A percentile compares a stretch with the other conserved stretches of the same genome.
These are phyloP conservation scores for Venusia cambrica DNA, from an alignment of 2,888 invertebrate species.

Conservation along the genomic window DNA sequence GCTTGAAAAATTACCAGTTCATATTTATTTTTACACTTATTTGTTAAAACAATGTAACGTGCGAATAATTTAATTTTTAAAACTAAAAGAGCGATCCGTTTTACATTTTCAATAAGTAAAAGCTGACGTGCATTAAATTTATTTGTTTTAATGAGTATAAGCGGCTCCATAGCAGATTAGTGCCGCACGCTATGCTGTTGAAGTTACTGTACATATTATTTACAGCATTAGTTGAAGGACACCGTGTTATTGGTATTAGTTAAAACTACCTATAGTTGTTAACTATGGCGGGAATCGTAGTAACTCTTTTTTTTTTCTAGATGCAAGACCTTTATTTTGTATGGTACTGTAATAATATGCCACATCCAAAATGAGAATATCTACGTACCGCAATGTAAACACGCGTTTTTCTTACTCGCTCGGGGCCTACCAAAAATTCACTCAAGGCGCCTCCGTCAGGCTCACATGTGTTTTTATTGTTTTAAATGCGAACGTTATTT, in stretches of 20 bases:
- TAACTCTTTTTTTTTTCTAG: too few species aligned
- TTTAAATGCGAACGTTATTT: conserved; percentile 72
- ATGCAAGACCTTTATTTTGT: too few species aligned
- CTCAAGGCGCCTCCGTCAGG: conserved; percentile 59
- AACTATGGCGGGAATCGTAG: conserved; percentile 6
- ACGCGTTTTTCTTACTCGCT: conserved; percentile 39
- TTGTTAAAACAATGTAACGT: too few species aligned
- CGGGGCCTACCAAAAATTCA: conserved; percentile 57
- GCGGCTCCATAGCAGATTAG: conserved; percentile 4
- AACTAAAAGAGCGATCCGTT: too few species aligned
- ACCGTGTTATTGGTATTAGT: conserved; percentile 14
- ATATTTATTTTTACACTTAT: too few species aligned
- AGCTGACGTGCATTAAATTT: too few species aligned
- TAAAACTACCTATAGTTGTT: conserved; percentile 1
- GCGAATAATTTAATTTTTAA: too few species aligned
- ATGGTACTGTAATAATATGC: too few species aligned
- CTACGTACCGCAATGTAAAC: conserved; percentile 32
- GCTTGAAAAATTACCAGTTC: too few species aligned
- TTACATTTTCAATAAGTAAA: too few species aligned
- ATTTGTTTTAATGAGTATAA: not conserved
- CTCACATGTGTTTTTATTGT: conserved; percentile 69
- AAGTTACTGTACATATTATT: too few species aligned
- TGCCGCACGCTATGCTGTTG: conserved; percentile 11
- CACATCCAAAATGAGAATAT: conserved; percentile 36
- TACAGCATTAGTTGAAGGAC: conserved; percentile 19